Evolutionary conservation across 2,888 invertebrate genomes (phyloP), one percentile per base, ranked within the genome.

Genomic region (Nymphalis urticae): DNA sequence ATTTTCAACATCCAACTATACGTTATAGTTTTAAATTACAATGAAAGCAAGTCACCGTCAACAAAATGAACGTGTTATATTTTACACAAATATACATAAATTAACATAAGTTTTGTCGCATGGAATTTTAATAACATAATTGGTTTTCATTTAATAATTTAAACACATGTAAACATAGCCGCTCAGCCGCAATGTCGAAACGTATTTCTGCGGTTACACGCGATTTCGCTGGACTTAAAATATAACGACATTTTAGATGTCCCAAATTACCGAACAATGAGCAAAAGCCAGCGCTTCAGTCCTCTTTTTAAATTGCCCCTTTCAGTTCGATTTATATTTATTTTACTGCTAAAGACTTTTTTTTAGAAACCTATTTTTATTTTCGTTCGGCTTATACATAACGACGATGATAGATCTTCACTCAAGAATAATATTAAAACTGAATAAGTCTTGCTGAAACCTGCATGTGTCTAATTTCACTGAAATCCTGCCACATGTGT

Each of bases 251-350:
- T 42, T 58, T 58, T 36, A 58, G 19, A n/a, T 19, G 58, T 27
- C 10, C 58, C 42, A 6, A n/a, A 42, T 58, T 58, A 58, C 19
- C 58, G 10, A 58, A 42, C 58, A 58, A 42, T 42, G 58, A 58
- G 36, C 42, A 58, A 58, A 50, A 58, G 9, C 36, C n/a, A 9
- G 36, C 8, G 27, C 27, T 54, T 16, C 27, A 24, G 54, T 17
- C 54, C 24, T 54, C 19, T 56, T 9, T n/a, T 3, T 16, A 58
- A 56, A 58, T 58, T 36, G 9, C 50, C 19, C 9, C 50, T 50
- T 19, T 50, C 8, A 19, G 17, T 50, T n/a, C 50, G 19, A 50
- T n/a, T 50, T 50, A 19, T 50, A 17, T 8, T n/a, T n/a, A 10
- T 42, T 42, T 42, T 13, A 13, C 10, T 42, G 13, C 13, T 42